Base-by-base conservation (phyloP, 2,113 vertebrate genomes). In the Pseudolaguvia tuberculata region DNA sequence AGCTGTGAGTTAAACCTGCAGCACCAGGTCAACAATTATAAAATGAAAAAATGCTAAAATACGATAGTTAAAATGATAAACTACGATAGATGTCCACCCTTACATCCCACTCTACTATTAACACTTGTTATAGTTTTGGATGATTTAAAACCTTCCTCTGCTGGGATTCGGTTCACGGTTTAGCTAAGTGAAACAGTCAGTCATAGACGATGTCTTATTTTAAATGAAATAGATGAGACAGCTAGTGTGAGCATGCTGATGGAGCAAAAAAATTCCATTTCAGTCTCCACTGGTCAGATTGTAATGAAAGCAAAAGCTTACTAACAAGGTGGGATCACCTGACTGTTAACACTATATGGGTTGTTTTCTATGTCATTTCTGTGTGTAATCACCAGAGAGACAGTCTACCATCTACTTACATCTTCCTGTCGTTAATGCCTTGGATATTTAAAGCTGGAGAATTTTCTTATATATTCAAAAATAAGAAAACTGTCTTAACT, bases 211-310 rank as follows among this genome's bases (percentile, higher is more conserved):
- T 67, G 55, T 48, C 55, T 59, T 58, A 59, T 72, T 59, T 29
- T 42, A 72, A 45, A 72, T 58, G 10, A 72, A 59, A 59, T 29
- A 50, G 70, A 48, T 58, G 52, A 71, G 53, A 27, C 23, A 58
- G 55, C 21, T 72, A 13, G 55, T 31, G 42, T 59, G 23, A 72
- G 35, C 53, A 45, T 58, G 42, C 53, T 58, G 21, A 72, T 13
- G 15, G 15, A 72, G 70, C 70, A 57, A 72, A n/a, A 72, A 72
- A 55, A 55, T 2, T 59, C 15, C 23, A 72, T 72, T 59, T 72
- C 42, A 72, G 56, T 58, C 70, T 72, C 42, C 70, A 72, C 23
- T 59, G 56, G 42, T 59, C 56, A 48, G 25, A 42, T 48, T 72
- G 21, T 18, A 55, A 57, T 31, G 8, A 45, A 72, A 59, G 50